Evolutionary conservation across 2,888 invertebrate genomes (phyloP), one percentile per base, ranked within the genome.

Genomic region (Eristalis tenax): DNA sequence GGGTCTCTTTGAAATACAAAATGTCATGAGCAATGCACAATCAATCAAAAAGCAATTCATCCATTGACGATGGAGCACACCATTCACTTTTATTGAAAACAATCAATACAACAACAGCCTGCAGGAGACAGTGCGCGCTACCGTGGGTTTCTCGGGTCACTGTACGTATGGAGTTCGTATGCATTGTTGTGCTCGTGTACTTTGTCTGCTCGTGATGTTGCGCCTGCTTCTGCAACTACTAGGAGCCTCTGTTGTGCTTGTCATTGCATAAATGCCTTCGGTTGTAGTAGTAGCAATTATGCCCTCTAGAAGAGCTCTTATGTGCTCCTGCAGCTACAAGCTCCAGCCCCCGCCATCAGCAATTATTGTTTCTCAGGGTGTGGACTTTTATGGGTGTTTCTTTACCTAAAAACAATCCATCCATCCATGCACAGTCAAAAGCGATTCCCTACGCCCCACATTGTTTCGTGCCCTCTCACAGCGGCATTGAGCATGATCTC

Each of bases 221-320:
- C 32, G 18, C 6, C 28, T 1, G 32, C 28, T 32, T 1, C 6
- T 15, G 74, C 32, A 32, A 32, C 57, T 68, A 40, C 32, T 56
- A 13, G 13, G 38, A 38, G 38, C 15, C 15, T 18, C 13, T 65
- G 32, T 18, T 59, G 23, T 79, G 64, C 43, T 74, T 63, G 68
- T 69, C 77, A 78, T 70, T 63, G 66, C 73, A 71, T 74, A 83
- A 79, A 85, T 75, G 79, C 85, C 77, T 75, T 76, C 76, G 78
- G 77, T 88, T 87, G 81, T 83, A 79, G 80, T 77, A 84, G 88
- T 83, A 88, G 88, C 88, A 89, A 89, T 89, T 89, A 89, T 88
- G 80, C 89, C 88, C 89, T 89, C 83, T 73, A 50, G 85, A 81
- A 76, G 73, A 63, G 64, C 83, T 87, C 86, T 87, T 75, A 74